Percentiles rank a stretch among this genome's conserved stretches.
These are phyloP conservation scores for Pachyramphus minor DNA, from an alignment of 2,113 vertebrate genomes.

Conservation along the genomic window DNA sequence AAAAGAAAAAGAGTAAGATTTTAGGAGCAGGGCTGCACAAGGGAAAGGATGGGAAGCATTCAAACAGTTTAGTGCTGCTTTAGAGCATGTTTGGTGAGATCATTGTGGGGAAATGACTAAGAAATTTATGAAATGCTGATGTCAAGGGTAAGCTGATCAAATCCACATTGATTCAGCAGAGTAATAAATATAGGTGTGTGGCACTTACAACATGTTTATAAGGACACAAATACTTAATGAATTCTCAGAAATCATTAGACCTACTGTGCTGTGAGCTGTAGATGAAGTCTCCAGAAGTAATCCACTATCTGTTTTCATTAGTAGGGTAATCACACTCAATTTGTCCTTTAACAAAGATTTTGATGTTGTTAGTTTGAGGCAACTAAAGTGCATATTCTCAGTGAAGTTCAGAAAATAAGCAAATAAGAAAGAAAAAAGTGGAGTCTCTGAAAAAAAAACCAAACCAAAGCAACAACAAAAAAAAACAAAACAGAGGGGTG, in stretches of 20 bases:
- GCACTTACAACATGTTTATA: neutral
- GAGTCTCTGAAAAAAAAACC: neutral
- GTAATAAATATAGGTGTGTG: neutral
- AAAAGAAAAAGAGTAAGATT: neutral
- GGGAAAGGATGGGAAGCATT: neutral
- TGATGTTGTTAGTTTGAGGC: neutral
- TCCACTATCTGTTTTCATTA: neutral
- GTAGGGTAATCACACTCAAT: neutral
- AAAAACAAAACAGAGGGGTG: fast-evolving
- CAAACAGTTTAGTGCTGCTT: neutral
- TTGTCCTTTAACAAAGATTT: conserved; percentile 15
- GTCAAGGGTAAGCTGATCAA: conserved; percentile 29
- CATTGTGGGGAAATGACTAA: conserved; percentile 22
- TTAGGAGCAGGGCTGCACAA: neutral
- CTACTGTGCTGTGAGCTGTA: neutral
- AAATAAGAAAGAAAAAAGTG: neutral
- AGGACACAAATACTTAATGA: neutral
- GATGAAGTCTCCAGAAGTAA: conserved; percentile 38
- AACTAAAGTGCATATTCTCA: neutral
- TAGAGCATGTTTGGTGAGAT: neutral
- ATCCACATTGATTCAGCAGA: conserved; percentile 18
- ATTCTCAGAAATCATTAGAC: conserved; percentile 38
- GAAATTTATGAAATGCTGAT: conserved; percentile 26
- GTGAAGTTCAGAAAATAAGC: neutral
- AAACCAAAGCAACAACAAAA: too few relatives aligned